phyloP scores from a whole-genome alignment of 2,797 vertebrate genomes.

The Macrochelys suwanniensis region DNA sequence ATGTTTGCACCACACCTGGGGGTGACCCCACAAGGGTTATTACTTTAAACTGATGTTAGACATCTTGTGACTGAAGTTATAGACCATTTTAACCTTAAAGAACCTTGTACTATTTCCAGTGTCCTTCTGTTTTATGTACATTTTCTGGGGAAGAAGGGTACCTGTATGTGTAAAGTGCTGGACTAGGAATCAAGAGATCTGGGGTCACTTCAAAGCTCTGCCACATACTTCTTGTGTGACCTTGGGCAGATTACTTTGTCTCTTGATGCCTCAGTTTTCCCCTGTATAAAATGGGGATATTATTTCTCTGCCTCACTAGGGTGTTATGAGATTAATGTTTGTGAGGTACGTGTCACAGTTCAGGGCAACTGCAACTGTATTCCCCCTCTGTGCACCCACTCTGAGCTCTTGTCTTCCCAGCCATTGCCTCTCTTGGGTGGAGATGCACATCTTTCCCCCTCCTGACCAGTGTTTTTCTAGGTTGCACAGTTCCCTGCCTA shows the following conservation, averaged over 20 bases:
- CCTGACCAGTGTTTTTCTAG: too few relatives aligned
- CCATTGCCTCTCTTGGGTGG: too few relatives aligned
- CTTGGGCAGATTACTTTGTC: background rate
- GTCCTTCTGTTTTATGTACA: background rate
- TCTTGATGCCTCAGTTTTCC: background rate
- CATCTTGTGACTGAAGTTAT: background rate
- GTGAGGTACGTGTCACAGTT: too few relatives aligned
- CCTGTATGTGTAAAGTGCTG: background rate
- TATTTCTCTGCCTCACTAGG: too few relatives aligned
- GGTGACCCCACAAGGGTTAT: background rate
- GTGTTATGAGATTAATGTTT: too few relatives aligned
- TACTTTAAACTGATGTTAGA: background rate
- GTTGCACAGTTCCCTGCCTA: too few relatives aligned
- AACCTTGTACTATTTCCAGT: background rate
- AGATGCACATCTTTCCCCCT: too few relatives aligned
- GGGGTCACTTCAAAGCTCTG: background rate
- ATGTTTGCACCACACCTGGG: fast-evolving
- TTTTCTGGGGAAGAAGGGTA: background rate
- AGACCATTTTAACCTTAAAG: background rate
- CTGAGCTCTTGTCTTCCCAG: too few relatives aligned
- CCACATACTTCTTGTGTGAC: background rate
- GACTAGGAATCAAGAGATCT: background rate
- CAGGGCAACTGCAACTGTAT: too few relatives aligned
- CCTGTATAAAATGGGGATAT: too few relatives aligned
- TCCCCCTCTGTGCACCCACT: too few relatives aligned